Percentiles rank a stretch among this genome's conserved stretches.
Evolutionary conservation across 2,113 vertebrate genomes (phyloP).

Genomic region (Lagopus leucura): DNA sequence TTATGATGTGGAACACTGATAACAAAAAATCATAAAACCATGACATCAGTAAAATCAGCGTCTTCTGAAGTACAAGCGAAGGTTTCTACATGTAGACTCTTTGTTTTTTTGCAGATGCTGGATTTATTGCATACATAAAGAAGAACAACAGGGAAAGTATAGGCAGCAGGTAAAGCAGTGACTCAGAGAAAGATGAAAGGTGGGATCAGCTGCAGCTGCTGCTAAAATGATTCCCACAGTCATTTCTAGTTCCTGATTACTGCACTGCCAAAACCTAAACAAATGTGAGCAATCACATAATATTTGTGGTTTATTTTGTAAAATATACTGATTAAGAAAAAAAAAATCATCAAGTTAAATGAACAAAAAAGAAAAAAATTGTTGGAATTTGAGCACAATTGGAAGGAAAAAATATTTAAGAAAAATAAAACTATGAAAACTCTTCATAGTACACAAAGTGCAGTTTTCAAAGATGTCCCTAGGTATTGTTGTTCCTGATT

Average conservation of each 20-base stretch:
- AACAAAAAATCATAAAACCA: no score
- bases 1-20: no score
- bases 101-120: background rate
- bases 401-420: background rate
- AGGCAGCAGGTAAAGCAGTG: background rate
- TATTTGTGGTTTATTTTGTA: background rate
- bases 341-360: background rate
- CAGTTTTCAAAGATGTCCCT: conserved; percentile 44
- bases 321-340: background rate
- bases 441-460: background rate
- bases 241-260: background rate
- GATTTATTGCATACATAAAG: background rate
- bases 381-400: background rate
- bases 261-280: background rate
- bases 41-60: background rate
- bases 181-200: background rate
- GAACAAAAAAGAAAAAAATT: background rate
- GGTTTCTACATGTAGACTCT: background rate
- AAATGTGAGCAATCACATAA: background rate
- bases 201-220: background rate
- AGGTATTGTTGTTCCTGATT: conserved; percentile 29
- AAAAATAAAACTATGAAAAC: background rate
- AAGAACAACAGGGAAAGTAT: background rate
- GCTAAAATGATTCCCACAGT: background rate
- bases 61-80: background rate